Base-by-base conservation (phyloP, 2,888 invertebrate genomes). In the Crematogaster levior region DNA sequence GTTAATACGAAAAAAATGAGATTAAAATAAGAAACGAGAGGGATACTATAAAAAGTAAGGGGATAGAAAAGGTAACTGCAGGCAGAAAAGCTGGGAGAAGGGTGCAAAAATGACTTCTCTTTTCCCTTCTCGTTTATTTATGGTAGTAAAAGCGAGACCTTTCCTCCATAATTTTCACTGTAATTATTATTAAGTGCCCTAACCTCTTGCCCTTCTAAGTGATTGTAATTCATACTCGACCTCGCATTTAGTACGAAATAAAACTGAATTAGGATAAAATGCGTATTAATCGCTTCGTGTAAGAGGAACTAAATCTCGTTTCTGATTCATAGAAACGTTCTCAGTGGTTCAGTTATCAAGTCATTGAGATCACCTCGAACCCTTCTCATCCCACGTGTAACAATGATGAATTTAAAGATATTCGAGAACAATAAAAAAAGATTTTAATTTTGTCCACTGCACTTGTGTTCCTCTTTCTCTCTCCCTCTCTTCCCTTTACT, bases 111-210 rank as follows among this genome's bases (percentile, higher is more conserved):
- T 81, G 56, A 27, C 70, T 70, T 21, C 79, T 60, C 81, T 63
- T 72, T 65, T 30, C 6, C 48, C 37, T 24, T 66, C 60, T 48
- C 75, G 73, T 68, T 85, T 88, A 88, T 85, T 89, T 88, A 85
- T 84, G 73, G 73, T 77, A 56, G 48, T 73, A 70, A 80, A 43
- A 81, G 73, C 83, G 66, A 56, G 81, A 56, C 61, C 70, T n/a
- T n/a, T n/a, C n/a, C 79, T 83, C 82, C 87, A 83, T 88, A 90
- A 89, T 85, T 90, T 82, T 80, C 86, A 3, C 58, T 15, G 66
- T 90, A 90, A 90, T 91, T 90, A 85, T 89, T 90, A 91, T 90
- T 90, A 91, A 91, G 87, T 88, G 84, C 83, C 82, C 63, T 77
- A 56, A 51, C 56, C 65, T 46, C 73, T 60, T 58, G 61, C 63